Percentiles rank a stretch among this genome's conserved stretches.
These are phyloP conservation scores for Busseola fusca DNA, from an alignment of 2,888 invertebrate genomes.

Conservation along the genomic window DNA sequence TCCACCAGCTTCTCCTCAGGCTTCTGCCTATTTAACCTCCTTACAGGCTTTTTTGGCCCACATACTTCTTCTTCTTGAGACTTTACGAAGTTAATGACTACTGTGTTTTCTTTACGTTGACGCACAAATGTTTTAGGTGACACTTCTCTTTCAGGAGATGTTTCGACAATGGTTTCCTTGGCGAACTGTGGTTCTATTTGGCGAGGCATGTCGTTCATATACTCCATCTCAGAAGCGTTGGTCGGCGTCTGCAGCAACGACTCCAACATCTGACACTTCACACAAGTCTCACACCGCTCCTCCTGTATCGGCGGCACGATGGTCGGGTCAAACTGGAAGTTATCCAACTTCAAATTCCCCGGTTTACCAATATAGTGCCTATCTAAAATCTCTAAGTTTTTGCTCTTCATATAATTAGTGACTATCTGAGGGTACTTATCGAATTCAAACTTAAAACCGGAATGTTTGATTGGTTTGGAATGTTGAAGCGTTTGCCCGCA, in stretches of 20 bases:
- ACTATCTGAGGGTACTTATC: constrained; percentile 93
- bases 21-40: constrained; percentile 57
- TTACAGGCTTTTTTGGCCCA: constrained; percentile 57
- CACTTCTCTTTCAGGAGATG: constrained; percentile 63
- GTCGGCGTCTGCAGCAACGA: constrained; percentile 93
- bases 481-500: constrained; percentile 87
- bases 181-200: constrained; percentile 82
- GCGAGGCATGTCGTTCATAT: constrained; percentile 84
- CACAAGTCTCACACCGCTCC: constrained; percentile 88
- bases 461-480: constrained; percentile 90
- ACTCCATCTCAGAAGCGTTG: constrained; percentile 92
- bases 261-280: constrained; percentile 86
- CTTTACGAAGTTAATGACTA: constrained; percentile 77
- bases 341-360: constrained; percentile 87
- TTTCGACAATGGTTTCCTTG: constrained; percentile 72
- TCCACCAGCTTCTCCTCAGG: constrained; percentile 46
- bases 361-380: constrained; percentile 89
- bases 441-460: constrained; percentile 93
- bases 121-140: constrained; percentile 83
- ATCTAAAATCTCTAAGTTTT: constrained; percentile 91
- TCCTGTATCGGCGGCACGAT: constrained; percentile 83
- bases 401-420: constrained; percentile 93
- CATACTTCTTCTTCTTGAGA: constrained; percentile 38
- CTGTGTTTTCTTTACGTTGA: constrained; percentile 81
- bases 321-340: constrained; percentile 86